phyloP scores from a whole-genome alignment of 1,140 invertebrate species.

The Neodiprion fabricii region DNA sequence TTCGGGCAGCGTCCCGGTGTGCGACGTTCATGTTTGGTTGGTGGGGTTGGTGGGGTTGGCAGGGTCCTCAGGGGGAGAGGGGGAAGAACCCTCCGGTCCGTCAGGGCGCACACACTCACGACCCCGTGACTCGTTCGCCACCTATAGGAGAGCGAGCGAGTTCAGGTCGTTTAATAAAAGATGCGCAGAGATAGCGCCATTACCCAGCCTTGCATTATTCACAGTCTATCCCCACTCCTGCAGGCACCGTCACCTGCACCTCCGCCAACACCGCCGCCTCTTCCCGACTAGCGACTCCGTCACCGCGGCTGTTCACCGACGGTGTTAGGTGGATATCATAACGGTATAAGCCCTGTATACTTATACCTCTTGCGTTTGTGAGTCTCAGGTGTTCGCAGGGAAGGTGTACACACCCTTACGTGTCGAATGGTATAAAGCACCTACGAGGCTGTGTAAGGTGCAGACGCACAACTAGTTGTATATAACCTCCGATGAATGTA shows the following conservation, averaged over 20 bases:
- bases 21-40: background rate
- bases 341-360: background rate
- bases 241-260: constrained; percentile 33
- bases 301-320: constrained; percentile 38
- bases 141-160: constrained; percentile 14
- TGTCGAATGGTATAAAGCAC: no score
- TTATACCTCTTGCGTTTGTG: background rate
- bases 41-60: background rate
- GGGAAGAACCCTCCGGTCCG: background rate
- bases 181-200: constrained; percentile 64
- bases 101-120: background rate
- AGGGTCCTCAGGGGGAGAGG: background rate
- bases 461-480: no score
- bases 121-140: background rate
- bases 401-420: no score
- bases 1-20: constrained; percentile 47
- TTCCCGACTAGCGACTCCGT: constrained; percentile 33
- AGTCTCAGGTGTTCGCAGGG: no score
- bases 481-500: no score
- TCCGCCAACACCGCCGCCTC: constrained; percentile 18
- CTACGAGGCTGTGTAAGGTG: no score
- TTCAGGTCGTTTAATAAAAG: constrained; percentile 60
- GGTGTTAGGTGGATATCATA: background rate
- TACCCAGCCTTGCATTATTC: constrained; percentile 63
- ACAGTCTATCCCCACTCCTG: constrained; percentile 45